Percentiles rank a stretch among this genome's conserved stretches.
phyloP scores from a whole-genome alignment of 1,140 invertebrate species.

The Olivierus martensii region DNA sequence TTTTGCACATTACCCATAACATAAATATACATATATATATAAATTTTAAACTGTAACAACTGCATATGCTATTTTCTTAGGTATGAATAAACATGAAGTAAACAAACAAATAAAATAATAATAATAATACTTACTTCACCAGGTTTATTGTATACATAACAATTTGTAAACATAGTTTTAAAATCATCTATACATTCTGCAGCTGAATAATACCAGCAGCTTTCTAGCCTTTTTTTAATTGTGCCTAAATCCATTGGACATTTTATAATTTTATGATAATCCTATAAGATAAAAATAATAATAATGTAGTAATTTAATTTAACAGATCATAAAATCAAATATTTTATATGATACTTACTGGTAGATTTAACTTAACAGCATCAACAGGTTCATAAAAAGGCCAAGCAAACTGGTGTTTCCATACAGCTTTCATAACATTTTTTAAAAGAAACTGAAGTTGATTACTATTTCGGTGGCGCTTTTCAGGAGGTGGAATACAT shows the following conservation, averaged over 20 bases:
- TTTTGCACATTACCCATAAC: too few relatives aligned
- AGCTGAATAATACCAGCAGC: slow-evolving; percentile 88
- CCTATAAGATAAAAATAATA: slow-evolving; percentile 2
- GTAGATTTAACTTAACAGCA: slow-evolving; percentile 84
- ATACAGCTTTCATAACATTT: slow-evolving; percentile 83
- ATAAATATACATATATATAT: neutral
- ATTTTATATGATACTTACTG: slow-evolving; percentile 38
- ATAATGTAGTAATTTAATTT: neutral
- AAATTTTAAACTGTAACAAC: neutral
- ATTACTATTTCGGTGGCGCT: slow-evolving; percentile 71
- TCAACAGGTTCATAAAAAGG: slow-evolving; percentile 95
- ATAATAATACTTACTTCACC: slow-evolving; percentile 50
- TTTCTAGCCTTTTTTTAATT: slow-evolving; percentile 92
- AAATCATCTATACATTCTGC: slow-evolving; percentile 97
- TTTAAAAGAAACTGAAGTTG: slow-evolving; percentile 87
- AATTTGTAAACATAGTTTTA: slow-evolving; percentile 97
- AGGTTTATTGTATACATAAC: slow-evolving; percentile 97
- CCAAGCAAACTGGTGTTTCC: slow-evolving; percentile 97
- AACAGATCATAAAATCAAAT: neutral
- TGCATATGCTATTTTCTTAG: neutral
- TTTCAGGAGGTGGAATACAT: slow-evolving; percentile 5
- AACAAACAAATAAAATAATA: neutral
- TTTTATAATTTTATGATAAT: slow-evolving; percentile 95
- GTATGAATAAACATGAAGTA: neutral
- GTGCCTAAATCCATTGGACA: slow-evolving; percentile 93